Percentiles rank a stretch among this genome's conserved stretches.
Evolutionary conservation across 2,888 invertebrate genomes (phyloP).

Genomic region (Caenorhabditis uteleia): DNA sequence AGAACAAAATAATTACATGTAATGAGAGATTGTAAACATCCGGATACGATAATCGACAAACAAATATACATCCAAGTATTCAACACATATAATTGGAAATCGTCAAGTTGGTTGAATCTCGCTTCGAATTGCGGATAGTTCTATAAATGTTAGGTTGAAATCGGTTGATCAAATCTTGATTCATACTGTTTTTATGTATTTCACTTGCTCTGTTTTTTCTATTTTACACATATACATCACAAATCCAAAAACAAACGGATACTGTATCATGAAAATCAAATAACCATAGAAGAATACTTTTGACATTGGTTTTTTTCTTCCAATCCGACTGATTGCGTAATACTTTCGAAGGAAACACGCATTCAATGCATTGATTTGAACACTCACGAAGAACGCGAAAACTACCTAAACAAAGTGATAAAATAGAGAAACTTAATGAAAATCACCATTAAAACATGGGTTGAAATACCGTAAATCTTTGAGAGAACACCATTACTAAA

Average conservation of each 20-base stretch:
- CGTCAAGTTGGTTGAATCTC: too few species aligned
- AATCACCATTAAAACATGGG: conserved; percentile 9
- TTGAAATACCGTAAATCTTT: not conserved
- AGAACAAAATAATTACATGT: too few species aligned
- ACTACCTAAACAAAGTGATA: not conserved
- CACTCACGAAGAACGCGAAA: not conserved
- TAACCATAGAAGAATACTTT: too few species aligned
- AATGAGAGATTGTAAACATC: too few species aligned
- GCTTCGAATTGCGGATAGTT: too few species aligned
- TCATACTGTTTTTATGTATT: not conserved
- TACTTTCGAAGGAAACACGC: conserved; percentile 15
- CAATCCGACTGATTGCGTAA: conserved; percentile 3
- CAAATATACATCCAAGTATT: not conserved
- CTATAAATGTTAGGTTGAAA: too few species aligned
- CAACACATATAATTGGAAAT: conserved; percentile 6
- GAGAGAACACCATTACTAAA: conserved; percentile 3
- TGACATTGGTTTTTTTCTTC: too few species aligned
- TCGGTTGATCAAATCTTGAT: not conserved
- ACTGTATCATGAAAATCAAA: not conserved
- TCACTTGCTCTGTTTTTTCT: not conserved
- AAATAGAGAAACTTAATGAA: not conserved
- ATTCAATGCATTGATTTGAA: conserved; percentile 11
- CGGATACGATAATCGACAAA: too few species aligned
- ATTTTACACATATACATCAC: not conserved
- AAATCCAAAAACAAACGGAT: not conserved